Conservation (phyloP, 2,797 vertebrate genomes). For the Capromys pilorides region DNA sequence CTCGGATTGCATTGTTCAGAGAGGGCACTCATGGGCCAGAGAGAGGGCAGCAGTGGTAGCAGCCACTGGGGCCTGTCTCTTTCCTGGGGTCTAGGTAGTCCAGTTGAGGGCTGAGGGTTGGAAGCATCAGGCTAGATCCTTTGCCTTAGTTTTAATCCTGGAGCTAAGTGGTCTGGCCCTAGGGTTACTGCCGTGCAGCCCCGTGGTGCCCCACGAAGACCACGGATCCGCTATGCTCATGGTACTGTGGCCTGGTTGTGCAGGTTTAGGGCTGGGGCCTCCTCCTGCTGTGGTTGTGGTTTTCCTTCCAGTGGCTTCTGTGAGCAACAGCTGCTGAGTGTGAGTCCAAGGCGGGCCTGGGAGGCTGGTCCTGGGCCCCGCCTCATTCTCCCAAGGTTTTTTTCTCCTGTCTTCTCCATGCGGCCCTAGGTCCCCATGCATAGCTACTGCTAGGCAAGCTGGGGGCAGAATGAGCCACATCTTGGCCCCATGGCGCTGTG, state of each 20-base stretch:
- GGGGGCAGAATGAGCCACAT: not conserved
- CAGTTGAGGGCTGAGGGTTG: not conserved
- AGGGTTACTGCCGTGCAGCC: not conserved
- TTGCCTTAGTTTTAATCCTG: not conserved
- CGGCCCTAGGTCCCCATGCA: not conserved
- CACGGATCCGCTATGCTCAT: not conserved
- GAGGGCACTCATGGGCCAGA: not conserved
- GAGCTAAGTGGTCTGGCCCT: not conserved
- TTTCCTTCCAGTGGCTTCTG: conserved; percentile 67
- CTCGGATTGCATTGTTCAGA: not conserved
- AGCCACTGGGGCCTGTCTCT: not conserved
- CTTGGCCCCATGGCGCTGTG: not conserved
- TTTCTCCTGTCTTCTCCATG: not conserved
- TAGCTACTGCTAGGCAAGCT: not conserved
- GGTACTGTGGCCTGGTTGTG: conserved; percentile 24
- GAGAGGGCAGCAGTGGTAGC: not conserved
- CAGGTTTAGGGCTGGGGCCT: conserved; percentile 52
- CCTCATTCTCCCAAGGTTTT: not conserved
- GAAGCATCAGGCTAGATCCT: not conserved
- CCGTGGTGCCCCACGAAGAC: not conserved
- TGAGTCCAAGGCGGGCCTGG: not conserved
- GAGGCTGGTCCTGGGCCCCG: not conserved
- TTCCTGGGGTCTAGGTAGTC: not conserved
- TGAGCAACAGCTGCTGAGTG: conserved; percentile 31
- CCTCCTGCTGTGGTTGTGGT: conserved; percentile 67